Conservation (phyloP, 1,140 invertebrate species). For the Stratiolaelaps scimitus region DNA sequence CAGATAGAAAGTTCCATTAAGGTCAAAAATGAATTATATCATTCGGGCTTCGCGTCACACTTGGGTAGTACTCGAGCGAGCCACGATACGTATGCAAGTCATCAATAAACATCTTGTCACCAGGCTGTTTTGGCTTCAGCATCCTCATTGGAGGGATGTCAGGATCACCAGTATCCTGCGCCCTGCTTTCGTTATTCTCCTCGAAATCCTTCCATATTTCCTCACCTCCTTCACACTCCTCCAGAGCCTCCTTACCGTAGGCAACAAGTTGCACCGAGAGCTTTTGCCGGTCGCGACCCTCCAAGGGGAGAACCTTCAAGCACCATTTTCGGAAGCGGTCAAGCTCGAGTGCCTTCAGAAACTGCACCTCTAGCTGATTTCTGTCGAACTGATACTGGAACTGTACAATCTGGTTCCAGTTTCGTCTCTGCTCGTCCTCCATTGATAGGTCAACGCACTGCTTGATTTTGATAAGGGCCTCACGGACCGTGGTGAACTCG, state of each 20-base stretch:
- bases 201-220: neutral
- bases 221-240: slow-evolving; percentile 8
- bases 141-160: slow-evolving; percentile 13
- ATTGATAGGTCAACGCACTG: slow-evolving; percentile 12
- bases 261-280: slow-evolving; percentile 14
- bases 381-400: slow-evolving; percentile 15
- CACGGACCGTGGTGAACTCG: neutral
- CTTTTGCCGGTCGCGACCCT: neutral
- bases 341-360: neutral
- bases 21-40: neutral
- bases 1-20: too few species aligned
- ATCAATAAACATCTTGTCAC: slow-evolving; percentile 5
- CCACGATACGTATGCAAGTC: neutral
- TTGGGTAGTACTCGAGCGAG: neutral
- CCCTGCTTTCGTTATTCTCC: neutral
- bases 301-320: neutral
- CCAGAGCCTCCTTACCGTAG: neutral
- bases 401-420: slow-evolving; percentile 10
- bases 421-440: slow-evolving; percentile 10
- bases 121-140: neutral
- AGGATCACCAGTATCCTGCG: neutral
- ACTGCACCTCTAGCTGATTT: neutral
- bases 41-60: neutral
- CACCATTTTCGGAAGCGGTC: neutral
- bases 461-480: slow-evolving; percentile 1